Conservation (phyloP, 2,113 vertebrate species). For the Cyanocitta stelleri region DNA sequence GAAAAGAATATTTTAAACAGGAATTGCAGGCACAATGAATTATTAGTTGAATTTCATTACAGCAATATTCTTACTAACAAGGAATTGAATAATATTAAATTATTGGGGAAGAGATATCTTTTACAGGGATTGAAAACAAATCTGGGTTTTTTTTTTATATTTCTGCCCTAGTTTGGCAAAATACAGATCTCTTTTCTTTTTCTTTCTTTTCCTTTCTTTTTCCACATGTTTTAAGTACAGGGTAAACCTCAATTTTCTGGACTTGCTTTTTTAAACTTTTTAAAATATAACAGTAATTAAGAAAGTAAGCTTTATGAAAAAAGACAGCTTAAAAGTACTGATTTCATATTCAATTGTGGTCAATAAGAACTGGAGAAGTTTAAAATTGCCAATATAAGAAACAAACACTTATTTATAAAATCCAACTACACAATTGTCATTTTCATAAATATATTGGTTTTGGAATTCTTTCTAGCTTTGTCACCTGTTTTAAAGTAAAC, state of each 20-base stretch:
- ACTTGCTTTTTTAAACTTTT: too few relatives aligned
- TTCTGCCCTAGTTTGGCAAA: too few relatives aligned
- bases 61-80: neutral
- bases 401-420: neutral
- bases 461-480: neutral
- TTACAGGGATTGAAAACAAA: neutral
- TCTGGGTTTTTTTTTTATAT: too few relatives aligned
- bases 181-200: too few relatives aligned
- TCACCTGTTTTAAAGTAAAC: neutral
- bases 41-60: neutral
- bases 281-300: neutral
- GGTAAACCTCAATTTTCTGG: too few relatives aligned
- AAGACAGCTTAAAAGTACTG: neutral
- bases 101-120: neutral
- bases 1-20: neutral
- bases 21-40: neutral
- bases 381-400: neutral
- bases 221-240: too few relatives aligned
- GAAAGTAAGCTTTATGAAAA: neutral
- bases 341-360: neutral
- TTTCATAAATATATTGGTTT: neutral
- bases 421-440: neutral
- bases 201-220: too few relatives aligned
- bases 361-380: neutral
- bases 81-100: neutral